Base-by-base conservation (phyloP, 2,797 vertebrate genomes). In the Vespertilio murinus region DNA sequence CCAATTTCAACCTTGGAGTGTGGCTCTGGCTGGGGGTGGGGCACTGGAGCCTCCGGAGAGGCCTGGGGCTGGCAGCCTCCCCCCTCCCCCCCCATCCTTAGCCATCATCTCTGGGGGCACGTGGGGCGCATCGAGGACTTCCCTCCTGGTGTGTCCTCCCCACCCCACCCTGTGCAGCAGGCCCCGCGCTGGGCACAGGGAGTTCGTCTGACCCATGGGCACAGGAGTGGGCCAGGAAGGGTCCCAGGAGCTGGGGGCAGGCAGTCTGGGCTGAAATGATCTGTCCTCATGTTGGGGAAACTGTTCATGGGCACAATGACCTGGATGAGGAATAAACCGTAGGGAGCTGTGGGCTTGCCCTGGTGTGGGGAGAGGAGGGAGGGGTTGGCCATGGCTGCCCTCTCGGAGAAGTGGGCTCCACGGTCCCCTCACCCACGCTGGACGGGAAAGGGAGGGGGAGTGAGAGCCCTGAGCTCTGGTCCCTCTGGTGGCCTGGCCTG, bases 21-120 rank as follows among this genome's bases (percentile, higher is more conserved):
- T 16, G 16, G 8, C 38, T 25, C 4, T 20, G 0, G 0, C 7
- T 23, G 23, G 67, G 9, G 20, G 12, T 45, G 59, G 79, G 23
- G 10, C 35, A 25, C 0, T 16, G 40, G 61, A 30, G 45, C 5
- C 77, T 0, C 8, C 23, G n/a, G 20, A 8, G 35, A 88, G 69
- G 8, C 40, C 52, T 3, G 10, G 70, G 75, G 5, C 28, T 18
- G 2, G 33, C 10, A 56, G 30, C 30, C 1, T 0, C 8, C 4
- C 0, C 0, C 22, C 5, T 28, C 17, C 2, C 1, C 38, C 28
- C 54, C 11, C 23, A 59, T 5, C 69, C 59, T 35, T 3, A 1
- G 40, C 22, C 92, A 17, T 45, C 49, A 52, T 40, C 8, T 54
- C 40, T 54, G 22, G 22, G 18, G 59, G 9, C 8, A 33, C 30